Percentiles rank a stretch among this genome's conserved stretches.
phyloP scores from a whole-genome alignment of 2,113 vertebrate genomes.

The Catharus bicknelli region DNA sequence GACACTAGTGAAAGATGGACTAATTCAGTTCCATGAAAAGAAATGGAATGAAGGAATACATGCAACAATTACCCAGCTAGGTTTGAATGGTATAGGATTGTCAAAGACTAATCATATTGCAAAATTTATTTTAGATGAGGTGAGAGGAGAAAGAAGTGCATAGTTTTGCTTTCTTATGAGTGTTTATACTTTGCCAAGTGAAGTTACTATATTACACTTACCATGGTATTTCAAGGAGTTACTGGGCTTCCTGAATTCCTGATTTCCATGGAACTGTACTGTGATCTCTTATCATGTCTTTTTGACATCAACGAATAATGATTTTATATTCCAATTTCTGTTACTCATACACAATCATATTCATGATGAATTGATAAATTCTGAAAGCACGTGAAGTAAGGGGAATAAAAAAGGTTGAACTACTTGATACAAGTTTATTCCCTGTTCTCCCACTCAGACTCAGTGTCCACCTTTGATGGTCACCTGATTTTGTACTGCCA shows the following conservation, averaged over 20 bases:
- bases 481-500: neutral
- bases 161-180: neutral
- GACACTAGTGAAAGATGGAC: neutral
- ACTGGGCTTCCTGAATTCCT: neutral
- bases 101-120: neutral
- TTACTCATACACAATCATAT: neutral
- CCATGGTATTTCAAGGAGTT: neutral
- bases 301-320: neutral
- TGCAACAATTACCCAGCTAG: neutral
- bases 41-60: neutral
- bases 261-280: neutral
- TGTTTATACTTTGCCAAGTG: neutral
- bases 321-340: neutral
- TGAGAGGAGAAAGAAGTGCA: neutral
- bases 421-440: neutral
- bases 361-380: neutral
- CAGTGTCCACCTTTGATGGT: neutral
- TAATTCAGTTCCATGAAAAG: neutral
- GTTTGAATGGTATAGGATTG: neutral
- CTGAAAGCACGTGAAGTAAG: neutral
- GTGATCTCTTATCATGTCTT: neutral
- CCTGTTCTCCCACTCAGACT: rapidly evolving
- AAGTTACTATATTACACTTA: neutral
- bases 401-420: neutral
- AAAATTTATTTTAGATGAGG: neutral